phyloP scores from a whole-genome alignment of 2,113 vertebrate species.

The Clarias magur region DNA sequence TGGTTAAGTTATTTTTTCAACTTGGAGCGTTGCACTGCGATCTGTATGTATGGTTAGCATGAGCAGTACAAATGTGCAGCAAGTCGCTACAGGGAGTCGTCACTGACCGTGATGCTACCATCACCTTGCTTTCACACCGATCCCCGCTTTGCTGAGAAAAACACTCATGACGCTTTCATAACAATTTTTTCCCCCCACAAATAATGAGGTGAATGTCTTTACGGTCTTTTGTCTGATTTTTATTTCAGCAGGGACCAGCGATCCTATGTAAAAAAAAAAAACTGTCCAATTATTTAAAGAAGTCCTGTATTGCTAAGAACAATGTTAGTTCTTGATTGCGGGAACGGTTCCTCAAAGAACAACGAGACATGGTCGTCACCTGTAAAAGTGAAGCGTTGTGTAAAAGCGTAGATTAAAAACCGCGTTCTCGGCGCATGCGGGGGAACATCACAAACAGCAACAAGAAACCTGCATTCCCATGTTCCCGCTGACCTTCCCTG shows the following conservation, averaged over 20 bases:
- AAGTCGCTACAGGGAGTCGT: background rate
- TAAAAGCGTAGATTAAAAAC: background rate
- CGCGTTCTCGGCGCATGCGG: background rate
- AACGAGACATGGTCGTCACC: background rate
- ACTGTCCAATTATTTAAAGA: background rate
- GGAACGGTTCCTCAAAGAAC: too few species aligned
- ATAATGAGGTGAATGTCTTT: background rate
- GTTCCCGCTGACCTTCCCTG: slow-evolving; percentile 25
- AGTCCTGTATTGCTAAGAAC: too few species aligned
- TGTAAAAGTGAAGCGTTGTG: background rate
- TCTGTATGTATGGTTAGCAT: background rate
- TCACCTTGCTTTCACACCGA: background rate
- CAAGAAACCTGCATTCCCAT: slow-evolving; percentile 27
- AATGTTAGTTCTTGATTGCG: too few species aligned
- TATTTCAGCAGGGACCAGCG: background rate
- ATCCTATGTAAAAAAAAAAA: background rate
- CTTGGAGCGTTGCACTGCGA: background rate
- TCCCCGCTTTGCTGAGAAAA: too few species aligned
- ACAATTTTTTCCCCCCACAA: background rate
- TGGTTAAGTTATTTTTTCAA: background rate
- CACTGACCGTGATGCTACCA: too few species aligned
- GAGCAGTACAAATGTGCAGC: background rate
- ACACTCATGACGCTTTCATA: background rate
- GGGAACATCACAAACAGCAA: slow-evolving; percentile 17
- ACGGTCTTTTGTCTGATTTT: too few species aligned